Evolutionary conservation across 1,140 invertebrate species (phyloP), one percentile per base, ranked within the genome.

Genomic region (Drosophila lowei): DNA sequence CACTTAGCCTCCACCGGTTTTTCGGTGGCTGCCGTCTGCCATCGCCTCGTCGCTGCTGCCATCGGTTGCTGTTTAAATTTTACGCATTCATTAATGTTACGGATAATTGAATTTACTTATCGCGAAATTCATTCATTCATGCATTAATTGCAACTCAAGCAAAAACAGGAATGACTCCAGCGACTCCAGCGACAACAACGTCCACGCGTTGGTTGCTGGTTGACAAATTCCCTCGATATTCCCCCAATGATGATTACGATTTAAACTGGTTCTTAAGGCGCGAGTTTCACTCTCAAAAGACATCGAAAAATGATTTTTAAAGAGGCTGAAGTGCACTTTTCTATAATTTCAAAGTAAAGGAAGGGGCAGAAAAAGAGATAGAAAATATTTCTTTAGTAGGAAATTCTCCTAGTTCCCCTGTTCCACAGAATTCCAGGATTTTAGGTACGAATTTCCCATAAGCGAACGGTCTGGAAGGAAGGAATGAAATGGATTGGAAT

Each of bases 61-160:
- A 34, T 28, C 68, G 68, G 59, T 74, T 66, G 70, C 83, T 60
- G 81, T 66, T 88, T 86, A 83, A 74, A 77, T 86, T 88, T 88
- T 88, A 88, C 83, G 78, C 83, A 88, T 88, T 88, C 75, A 88
- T 88, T 88, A 83, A 83, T 83, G 78, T 77, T 88, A 53, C 72
- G 83, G 75, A 79, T 88, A 88, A 88, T 88, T 88, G 83, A 88
- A 88, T 88, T 88, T 88, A 88, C 83, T 88, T 88, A 88, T 88
- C 83, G 84, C 63, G 47, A 76, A 83, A 88, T 77, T 76, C 83
- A 88, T 88, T 88, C 83, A 88, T 77, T 85, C 70, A 70, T 63
- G 46, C 78, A 81, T 70, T 59, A 73, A 81, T 61, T 76, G 72
- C 77, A 72, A 81, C 64, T 55, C 62, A 72, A 79, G 72, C 61